phyloP scores from a whole-genome alignment of 2,888 invertebrate species.

The Selenia dentaria region DNA sequence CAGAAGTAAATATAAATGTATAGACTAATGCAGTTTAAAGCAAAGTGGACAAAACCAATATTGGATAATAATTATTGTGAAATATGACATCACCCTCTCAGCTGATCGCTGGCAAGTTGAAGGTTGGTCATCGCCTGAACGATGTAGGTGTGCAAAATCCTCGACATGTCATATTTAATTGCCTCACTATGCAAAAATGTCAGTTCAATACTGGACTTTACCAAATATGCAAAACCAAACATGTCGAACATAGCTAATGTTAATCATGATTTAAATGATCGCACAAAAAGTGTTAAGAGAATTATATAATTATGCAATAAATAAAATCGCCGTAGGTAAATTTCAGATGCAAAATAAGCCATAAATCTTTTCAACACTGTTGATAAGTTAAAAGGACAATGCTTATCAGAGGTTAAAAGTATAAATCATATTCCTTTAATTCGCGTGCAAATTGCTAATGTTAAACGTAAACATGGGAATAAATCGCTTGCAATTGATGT shows the following conservation, averaged over 20 bases:
- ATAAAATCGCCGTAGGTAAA: slow-evolving; percentile 39
- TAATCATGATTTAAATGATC: slow-evolving; percentile 27
- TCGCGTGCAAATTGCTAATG: slow-evolving; percentile 38
- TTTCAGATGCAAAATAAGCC: slow-evolving; percentile 33
- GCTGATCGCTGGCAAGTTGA: slow-evolving; percentile 70
- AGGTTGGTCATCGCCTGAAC: slow-evolving; percentile 67
- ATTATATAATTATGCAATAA: slow-evolving; percentile 46
- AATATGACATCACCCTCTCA: slow-evolving; percentile 72
- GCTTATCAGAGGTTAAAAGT: slow-evolving; percentile 40
- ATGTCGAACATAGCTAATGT: slow-evolving; percentile 17
- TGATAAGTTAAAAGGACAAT: slow-evolving; percentile 51
- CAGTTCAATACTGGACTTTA: slow-evolving; percentile 16
- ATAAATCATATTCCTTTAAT: slow-evolving; percentile 39
- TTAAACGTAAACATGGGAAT: slow-evolving; percentile 53
- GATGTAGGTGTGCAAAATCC: slow-evolving; percentile 53
- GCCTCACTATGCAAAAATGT: slow-evolving; percentile 43
- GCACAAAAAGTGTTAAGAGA: slow-evolving; percentile 21
- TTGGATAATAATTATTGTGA: slow-evolving; percentile 48
- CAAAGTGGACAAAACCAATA: slow-evolving; percentile 51
- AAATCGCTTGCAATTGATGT: slow-evolving; percentile 59
- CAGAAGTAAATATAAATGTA: no score
- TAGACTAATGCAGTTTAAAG: background rate
- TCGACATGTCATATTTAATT: slow-evolving; percentile 38
- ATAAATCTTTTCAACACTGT: slow-evolving; percentile 46
- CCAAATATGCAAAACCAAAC: slow-evolving; percentile 22